Evolutionary conservation across 2,888 invertebrate genomes (phyloP).

Genomic region (Cataglyphis albicans): DNA sequence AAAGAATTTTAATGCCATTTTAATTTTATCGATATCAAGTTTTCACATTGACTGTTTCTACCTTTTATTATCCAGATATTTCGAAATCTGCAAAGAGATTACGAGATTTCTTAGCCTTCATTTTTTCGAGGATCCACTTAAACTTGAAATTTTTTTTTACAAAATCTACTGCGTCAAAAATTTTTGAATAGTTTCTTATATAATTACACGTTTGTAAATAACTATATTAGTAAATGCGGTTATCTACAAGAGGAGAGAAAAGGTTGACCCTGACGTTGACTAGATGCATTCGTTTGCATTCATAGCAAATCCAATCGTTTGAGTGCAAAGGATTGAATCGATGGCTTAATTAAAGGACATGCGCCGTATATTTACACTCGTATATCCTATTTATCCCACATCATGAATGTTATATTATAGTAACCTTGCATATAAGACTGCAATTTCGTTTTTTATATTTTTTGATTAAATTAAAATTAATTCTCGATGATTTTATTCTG

Average conservation of each 20-base stretch:
- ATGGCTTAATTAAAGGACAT: conserved; percentile 28
- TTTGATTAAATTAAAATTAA: neutral
- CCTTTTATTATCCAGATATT: neutral
- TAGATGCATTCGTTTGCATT: conserved; percentile 17
- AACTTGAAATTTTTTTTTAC: neutral
- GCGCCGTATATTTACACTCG: neutral
- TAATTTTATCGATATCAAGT: neutral
- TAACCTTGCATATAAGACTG: neutral
- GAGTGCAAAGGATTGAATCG: conserved; percentile 16
- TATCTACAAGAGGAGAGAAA: neutral
- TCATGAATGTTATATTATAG: neutral
- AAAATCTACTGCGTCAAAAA: neutral
- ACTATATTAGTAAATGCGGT: neutral
- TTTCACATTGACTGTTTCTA: neutral
- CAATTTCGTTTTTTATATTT: neutral
- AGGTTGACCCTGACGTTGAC: conserved; percentile 1
- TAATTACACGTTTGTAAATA: neutral
- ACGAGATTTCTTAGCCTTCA: too few species aligned
- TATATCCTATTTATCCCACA: neutral
- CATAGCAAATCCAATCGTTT: conserved; percentile 6
- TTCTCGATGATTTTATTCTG: neutral
- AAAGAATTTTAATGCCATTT: neutral
- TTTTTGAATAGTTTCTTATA: neutral
- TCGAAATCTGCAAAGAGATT: neutral
- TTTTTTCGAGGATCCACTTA: neutral